Conservation (phyloP, 2,113 vertebrate species). For the Scopus umbretta region DNA sequence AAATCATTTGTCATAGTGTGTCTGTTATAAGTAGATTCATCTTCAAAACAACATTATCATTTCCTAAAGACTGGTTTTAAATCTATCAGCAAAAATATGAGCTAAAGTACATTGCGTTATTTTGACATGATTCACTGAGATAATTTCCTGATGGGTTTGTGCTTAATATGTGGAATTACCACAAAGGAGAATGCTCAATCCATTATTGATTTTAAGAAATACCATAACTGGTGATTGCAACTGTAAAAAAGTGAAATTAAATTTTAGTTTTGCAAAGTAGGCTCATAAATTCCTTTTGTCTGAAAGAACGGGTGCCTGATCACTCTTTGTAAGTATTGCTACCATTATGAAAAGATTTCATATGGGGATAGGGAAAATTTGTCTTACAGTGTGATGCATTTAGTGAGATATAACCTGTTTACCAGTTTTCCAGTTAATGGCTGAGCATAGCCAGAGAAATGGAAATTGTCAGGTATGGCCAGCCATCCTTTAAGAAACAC, state of each 20-base stretch:
- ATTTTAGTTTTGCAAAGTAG: neutral
- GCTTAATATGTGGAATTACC: conserved; percentile 60
- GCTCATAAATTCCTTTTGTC: neutral
- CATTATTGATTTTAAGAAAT: conserved; percentile 27
- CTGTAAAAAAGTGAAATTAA: neutral
- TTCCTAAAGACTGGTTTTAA: conserved; percentile 65
- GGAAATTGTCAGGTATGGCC: neutral
- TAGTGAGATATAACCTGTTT: neutral
- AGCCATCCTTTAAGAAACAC: neutral
- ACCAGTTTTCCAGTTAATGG: neutral
- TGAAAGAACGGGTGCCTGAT: neutral
- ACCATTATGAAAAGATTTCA: neutral
- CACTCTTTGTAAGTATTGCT: neutral
- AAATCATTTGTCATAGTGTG: conserved; percentile 41
- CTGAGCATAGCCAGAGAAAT: neutral
- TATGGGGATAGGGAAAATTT: neutral
- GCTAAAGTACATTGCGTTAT: neutral
- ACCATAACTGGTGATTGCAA: neutral
- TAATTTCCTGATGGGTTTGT: conserved; percentile 47
- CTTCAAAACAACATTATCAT: conserved; percentile 61
- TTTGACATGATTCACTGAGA: conserved; percentile 53
- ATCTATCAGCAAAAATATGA: conserved; percentile 49
- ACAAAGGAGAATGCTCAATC: neutral
- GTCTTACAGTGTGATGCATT: neutral
- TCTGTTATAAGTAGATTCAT: conserved; percentile 64